These are phyloP conservation scores for Colossoma macropomum DNA, from an alignment of 2,113 vertebrate genomes.

Conservation along the genomic window DNA sequence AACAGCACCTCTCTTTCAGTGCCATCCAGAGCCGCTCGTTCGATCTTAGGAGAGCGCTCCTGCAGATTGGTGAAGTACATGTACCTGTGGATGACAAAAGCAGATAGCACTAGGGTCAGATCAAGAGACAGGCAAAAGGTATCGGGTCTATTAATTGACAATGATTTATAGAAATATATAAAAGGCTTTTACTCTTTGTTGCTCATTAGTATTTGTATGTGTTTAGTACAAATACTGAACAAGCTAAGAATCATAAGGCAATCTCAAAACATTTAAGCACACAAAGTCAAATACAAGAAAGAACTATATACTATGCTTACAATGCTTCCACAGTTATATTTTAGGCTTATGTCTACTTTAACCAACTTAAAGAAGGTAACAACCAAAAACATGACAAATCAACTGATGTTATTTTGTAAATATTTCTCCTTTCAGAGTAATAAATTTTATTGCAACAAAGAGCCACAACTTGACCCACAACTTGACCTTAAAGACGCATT, in stretches of 20 bases:
- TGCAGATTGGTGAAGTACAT: slow-evolving; percentile 99
- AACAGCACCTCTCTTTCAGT: slow-evolving; percentile 95
- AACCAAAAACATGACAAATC: not conserved
- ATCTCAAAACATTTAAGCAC: too few relatives aligned
- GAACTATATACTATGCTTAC: not conserved
- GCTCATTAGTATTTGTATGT: too few relatives aligned
- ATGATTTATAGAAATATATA: too few relatives aligned
- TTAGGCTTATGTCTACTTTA: not conserved
- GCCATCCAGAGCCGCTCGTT: slow-evolving; percentile 93
- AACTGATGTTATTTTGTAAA: not conserved
- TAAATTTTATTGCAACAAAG: slow-evolving; percentile 41
- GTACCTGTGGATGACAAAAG: slow-evolving; percentile 80
- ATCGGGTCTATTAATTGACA: not conserved
- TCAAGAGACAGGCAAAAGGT: not conserved
- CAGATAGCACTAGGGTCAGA: not conserved
- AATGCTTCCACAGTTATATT: not conserved
- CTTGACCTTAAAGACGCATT: slow-evolving; percentile 52
- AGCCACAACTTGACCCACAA: slow-evolving; percentile 51
- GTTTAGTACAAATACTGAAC: too few relatives aligned
- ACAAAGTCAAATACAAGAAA: too few relatives aligned
- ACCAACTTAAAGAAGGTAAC: not conserved
- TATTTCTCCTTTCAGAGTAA: not conserved
- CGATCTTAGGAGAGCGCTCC: slow-evolving; percentile 93
- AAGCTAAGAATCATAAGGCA: too few relatives aligned
- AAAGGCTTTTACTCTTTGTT: too few relatives aligned